Evolutionary conservation across 2,888 invertebrate genomes (phyloP), one percentile per base, ranked within the genome.

Genomic region (Drosophila hamatofila): DNA sequence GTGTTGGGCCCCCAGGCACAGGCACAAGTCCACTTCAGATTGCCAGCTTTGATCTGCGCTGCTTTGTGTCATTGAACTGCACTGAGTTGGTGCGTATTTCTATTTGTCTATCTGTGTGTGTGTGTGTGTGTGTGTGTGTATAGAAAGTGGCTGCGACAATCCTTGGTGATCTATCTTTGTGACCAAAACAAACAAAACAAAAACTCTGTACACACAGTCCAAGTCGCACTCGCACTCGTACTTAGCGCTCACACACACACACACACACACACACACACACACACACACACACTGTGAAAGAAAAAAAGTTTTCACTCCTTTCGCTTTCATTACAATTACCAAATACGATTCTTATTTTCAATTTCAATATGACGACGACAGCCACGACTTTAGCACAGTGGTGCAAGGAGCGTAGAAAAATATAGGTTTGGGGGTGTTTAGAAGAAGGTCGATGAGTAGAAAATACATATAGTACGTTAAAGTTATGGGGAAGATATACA

Each of bases 261-360:
- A 44, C 18, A 23, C 16, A 25, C 14, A 25, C 14, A 44, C 39
- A 9, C n/a, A 35, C 16, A 11, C 44, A 76, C 42, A 42, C n/a
- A 16, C 16, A 23, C 12, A 23, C 12, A 44, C 39, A 8, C n/a
- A 39, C n/a, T 4, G 11, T 39, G 39, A 39, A n/a, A 8, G 44
- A n/a, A 67, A 73, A 77, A 82, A 80, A 68, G 87, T 86, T 86
- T 86, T 86, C 86, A 88, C 86, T 86, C 86, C 86, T 86, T 86
- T 86, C 86, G 86, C 86, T 86, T 86, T 86, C 86, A 84, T 86
- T 83, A 82, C 86, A 86, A 86, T 86, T 86, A 86, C 86, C 86
- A 86, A 86, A 86, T 86, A 86, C 86, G 86, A 86, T 86, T 86
- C 86, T 86, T 86, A 86, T 88, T 86, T 86, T 88, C 89, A 88